These are phyloP conservation scores for Carabus problematicus DNA, from an alignment of 2,888 invertebrate species.

Conservation along the genomic window DNA sequence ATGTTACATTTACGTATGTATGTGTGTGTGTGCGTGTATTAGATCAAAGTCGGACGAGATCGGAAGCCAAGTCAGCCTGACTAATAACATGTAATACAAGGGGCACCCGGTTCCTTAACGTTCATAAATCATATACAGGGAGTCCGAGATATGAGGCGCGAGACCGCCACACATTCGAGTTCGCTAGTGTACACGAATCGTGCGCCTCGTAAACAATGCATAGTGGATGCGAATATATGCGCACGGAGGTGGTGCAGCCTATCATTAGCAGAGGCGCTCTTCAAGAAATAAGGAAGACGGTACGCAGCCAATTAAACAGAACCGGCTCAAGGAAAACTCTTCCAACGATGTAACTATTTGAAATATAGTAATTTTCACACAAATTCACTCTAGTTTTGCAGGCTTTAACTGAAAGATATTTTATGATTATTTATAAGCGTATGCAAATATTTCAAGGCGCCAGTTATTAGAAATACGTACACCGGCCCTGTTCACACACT, in stretches of 20 bases:
- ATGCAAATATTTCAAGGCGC: neutral
- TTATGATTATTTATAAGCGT: too few relatives aligned
- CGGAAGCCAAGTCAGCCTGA: slow-evolving; percentile 27
- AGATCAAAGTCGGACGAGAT: slow-evolving; percentile 25
- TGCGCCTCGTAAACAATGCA: neutral
- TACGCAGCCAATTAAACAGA: slow-evolving; percentile 13
- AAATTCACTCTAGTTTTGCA: too few relatives aligned
- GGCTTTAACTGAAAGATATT: too few relatives aligned
- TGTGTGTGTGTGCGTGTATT: slow-evolving; percentile 11
- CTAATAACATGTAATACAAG: slow-evolving; percentile 32
- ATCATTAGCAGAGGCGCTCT: slow-evolving; percentile 26
- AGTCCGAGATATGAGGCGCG: neutral
- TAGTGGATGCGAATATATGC: neutral
- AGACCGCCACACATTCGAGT: neutral
- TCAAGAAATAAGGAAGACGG: slow-evolving; percentile 31
- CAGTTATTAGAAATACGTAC: neutral
- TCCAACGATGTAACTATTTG: too few relatives aligned
- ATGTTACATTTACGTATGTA: slow-evolving; percentile 25
- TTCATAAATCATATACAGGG: slow-evolving; percentile 14
- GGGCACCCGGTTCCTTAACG: slow-evolving; percentile 12
- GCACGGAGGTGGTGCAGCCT: neutral
- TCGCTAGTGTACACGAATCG: too few relatives aligned
- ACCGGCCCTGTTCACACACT: slow-evolving; percentile 5
- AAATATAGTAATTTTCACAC: too few relatives aligned
- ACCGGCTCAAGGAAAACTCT: neutral